Base-by-base conservation (phyloP, 2,888 invertebrate species). In the Andrena hattorfiana region DNA sequence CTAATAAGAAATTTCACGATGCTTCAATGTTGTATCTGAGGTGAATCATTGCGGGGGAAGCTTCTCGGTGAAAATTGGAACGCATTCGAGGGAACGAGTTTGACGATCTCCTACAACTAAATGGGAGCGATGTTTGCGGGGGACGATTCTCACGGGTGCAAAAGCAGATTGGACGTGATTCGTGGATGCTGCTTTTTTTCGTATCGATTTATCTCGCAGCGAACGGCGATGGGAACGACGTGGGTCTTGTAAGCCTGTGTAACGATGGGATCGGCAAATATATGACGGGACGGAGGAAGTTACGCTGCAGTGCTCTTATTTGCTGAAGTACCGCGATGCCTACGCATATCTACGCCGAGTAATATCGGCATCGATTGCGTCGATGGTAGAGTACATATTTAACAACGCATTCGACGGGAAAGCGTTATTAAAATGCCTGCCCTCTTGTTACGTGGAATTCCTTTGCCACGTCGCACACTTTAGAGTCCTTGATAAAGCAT, bases 351-450 rank as follows among this genome's bases (percentile, higher is more conserved):
- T 13, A 5, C 32, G n/a, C 16, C 3, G 1, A 28, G 26, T 10
- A n/a, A 64, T 1, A 26, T 26, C 16, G 2, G 23, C 49, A n/a
- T 63, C 62, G 26, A 23, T 49, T 26, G 8, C 32, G 30, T 2
- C 20, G 26, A 23, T 59, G 16, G 48, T 2, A 26, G 10, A 48
- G 20, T 23, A 48, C 48, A 59, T 42, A 48, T 59, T 74, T 67
- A 64, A 54, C 16, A 28, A 28, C 0, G 10, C 10, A 28, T 16
- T 32, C 51, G 20, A 28, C n/a, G 51, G 51, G 13, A 8, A 68
- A 54, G 28, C n/a, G 26, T 66, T 51, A 73, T 73, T 66, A 56
- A 73, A 66, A 64, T 16, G 26, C 20, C 23, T 62, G 62, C n/a
- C 63, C 23, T 35, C 62, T 13, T 23, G 20, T 13, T 32, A 13